Evolutionary conservation across 2,888 invertebrate species (phyloP).

Genomic region (Tetramorium bicarinatum): DNA sequence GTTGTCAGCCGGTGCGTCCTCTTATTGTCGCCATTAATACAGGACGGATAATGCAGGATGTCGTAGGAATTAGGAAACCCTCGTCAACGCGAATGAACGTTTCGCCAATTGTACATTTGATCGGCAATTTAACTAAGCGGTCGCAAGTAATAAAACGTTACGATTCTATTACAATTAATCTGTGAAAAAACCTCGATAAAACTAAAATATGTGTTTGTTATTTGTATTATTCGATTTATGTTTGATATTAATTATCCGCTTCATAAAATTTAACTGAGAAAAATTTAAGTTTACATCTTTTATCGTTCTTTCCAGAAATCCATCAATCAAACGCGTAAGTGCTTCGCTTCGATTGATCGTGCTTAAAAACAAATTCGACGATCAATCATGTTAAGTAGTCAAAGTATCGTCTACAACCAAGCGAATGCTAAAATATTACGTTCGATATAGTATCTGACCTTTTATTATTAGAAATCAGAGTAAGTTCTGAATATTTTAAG

Average conservation of each 20-base stretch:
- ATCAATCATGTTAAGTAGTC: slow-evolving; percentile 44
- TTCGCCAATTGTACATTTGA: slow-evolving; percentile 29
- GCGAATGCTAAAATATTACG: slow-evolving; percentile 26
- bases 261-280: slow-evolving; percentile 13
- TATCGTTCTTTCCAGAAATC: background rate
- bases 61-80: slow-evolving; percentile 38
- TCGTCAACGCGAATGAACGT: slow-evolving; percentile 11
- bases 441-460: slow-evolving; percentile 32
- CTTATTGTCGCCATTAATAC: slow-evolving; percentile 59
- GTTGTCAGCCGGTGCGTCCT: slow-evolving; percentile 50
- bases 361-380: slow-evolving; percentile 26
- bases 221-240: background rate
- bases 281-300: slow-evolving; percentile 23
- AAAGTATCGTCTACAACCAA: slow-evolving; percentile 36
- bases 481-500: slow-evolving; percentile 22
- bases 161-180: background rate
- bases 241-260: slow-evolving; percentile 26
- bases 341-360: slow-evolving; percentile 11
- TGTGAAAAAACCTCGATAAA: background rate
- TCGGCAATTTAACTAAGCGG: slow-evolving; percentile 17
- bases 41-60: slow-evolving; percentile 40
- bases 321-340: slow-evolving; percentile 35
- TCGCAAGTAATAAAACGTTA: background rate
- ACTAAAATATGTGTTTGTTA: background rate
- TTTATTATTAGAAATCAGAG: slow-evolving; percentile 22